Base-by-base conservation (phyloP, 2,797 vertebrate species). In the Sebastes trivittatus region DNA sequence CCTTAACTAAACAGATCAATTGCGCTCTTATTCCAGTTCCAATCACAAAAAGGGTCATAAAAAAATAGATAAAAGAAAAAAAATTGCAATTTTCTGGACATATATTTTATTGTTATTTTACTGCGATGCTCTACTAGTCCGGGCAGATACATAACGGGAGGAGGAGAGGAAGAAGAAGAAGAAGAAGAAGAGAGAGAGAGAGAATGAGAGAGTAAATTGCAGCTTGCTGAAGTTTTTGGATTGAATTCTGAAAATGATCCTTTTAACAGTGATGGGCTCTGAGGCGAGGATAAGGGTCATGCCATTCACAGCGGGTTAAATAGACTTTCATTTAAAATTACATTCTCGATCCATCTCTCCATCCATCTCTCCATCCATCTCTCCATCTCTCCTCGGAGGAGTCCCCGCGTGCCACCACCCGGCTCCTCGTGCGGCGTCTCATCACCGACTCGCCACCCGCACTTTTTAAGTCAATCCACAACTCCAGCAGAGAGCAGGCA, bases 181-280 rank as follows among this genome's bases (percentile, higher is more conserved):
- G 14, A 38, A 29, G 27, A 29, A 6, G 5, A 6, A 9, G 13
- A 23, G 67, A 59, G 68, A 68, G 46, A 42, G 63, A 36, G 22
- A 63, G 67, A 68, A 20, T 30, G 88, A 89, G 93, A 93, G 94
- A 93, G 93, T 93, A 94, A 96, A 96, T 93, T 96, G 95, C 93
- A 95, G 94, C 95, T 96, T 95, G 94, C 93, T 96, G 92, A 95
- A 96, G 95, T 95, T 96, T 95, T 94, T 94, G 92, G 95, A 94
- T 94, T 96, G 95, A 95, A 96, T 96, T 95, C 93, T 95, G 94
- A 95, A 95, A 96, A 96, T 94, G 95, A 96, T 95, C 87, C 94
- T 95, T 95, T 95, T 95, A 95, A 94, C 93, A 94, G 93, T 94
- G 90, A 95, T 96, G 95, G 95, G 91, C 94, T 93, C 90, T 91